These are phyloP conservation scores for Acrocephalus arundinaceus DNA, from an alignment of 2,113 vertebrate species.

Conservation along the genomic window DNA sequence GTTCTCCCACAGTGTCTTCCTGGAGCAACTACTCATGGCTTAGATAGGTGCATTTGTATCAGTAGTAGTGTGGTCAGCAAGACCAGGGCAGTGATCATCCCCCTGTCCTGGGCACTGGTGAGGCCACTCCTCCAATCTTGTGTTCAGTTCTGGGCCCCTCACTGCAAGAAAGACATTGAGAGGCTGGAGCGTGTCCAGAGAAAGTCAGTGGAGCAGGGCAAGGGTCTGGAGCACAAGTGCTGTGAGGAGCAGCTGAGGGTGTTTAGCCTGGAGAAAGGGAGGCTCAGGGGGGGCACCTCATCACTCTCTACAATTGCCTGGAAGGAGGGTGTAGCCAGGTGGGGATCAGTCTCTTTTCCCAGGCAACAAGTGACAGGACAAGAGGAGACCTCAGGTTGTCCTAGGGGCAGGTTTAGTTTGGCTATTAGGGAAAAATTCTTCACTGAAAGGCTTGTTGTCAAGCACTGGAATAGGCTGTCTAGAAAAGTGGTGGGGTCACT, in stretches of 20 bases:
- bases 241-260: background rate
- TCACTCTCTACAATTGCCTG: background rate
- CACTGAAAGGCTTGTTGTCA: background rate
- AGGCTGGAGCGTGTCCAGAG: background rate
- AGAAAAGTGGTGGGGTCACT: background rate
- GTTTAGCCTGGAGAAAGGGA: background rate
- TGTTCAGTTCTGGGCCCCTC: background rate
- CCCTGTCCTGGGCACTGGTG: fast-evolving
- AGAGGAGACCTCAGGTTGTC: background rate
- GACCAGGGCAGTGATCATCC: fast-evolving
- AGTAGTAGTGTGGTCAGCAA: background rate
- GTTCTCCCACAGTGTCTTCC: background rate
- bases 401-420: background rate
- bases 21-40: background rate
- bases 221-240: background rate
- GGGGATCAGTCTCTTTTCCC: fast-evolving
- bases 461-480: background rate
- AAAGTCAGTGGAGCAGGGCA: fast-evolving
- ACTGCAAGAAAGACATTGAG: background rate
- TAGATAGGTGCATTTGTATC: background rate
- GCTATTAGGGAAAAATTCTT: background rate
- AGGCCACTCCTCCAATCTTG: background rate
- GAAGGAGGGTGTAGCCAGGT: background rate
- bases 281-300: background rate
- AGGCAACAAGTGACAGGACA: background rate